Base-by-base conservation (phyloP, 1,140 invertebrate genomes). In the Homarus americanus region DNA sequence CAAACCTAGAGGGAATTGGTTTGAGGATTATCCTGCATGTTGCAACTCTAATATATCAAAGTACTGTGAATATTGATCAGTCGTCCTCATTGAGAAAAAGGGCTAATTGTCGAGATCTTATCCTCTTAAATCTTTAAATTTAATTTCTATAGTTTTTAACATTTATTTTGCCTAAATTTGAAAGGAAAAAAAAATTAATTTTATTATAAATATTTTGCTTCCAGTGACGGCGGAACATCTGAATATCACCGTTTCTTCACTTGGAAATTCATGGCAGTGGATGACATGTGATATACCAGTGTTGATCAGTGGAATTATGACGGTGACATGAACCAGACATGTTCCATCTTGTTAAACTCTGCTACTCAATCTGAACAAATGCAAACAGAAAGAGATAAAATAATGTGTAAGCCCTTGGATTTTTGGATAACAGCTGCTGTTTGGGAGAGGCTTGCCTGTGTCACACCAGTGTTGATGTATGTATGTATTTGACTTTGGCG, bases 211-310 rank as follows among this genome's bases (percentile, higher is more conserved):
- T n/a, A n/a, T 58, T 83, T 76, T 58, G 9, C 72, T 90, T 90
- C 28, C 87, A 90, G 87, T 90, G 87, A 90, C 41, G 44, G 86
- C 38, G 69, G 87, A 83, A 41, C 82, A 53, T 53, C 79, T 90
- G 80, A 90, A 90, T 90, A 90, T 84, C 87, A 84, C 80, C 72
- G 44, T 90, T 58, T 90, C 86, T 72, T 88, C 78, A 79, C 79
- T 90, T 90, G 72, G 87, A 90, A 83, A 44, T 90, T 90, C 38
- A 75, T 90, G 80, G 87, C 87, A 90, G 87, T 90, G 87, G 87
- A 73, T 90, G 87, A 90, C 87, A 83, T 90, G 80, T 90, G 87
- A 90, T 90, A 90, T 69, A 90, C 87, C 79, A 90, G 87, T 90
- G 87, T 90, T 90, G 79, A 90, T 72, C 87, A 84, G 73, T 90